Evolutionary conservation across 2,113 vertebrate species (phyloP), one percentile per base, ranked within the genome.

Genomic region (Nothobranchius kuhntae): DNA sequence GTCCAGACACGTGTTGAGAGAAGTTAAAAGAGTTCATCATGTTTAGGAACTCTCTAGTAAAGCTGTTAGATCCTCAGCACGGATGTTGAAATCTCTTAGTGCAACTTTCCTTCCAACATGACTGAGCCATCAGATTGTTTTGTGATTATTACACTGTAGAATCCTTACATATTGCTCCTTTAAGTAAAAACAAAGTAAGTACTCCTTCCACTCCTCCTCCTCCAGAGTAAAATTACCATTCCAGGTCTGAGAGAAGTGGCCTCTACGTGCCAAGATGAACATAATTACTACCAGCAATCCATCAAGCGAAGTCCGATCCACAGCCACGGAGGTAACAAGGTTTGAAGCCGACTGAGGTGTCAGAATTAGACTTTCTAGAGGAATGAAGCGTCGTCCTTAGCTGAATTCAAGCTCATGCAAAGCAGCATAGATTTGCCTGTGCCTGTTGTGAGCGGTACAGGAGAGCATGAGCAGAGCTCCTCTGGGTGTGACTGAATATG

Each of bases 201-300:
- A n/a, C n/a, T n/a, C n/a, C n/a, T n/a, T n/a, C n/a, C n/a, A n/a
- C n/a, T n/a, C n/a, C n/a, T n/a, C n/a, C 38, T 8, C 9, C 38
- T 47, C 68, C 73, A 40, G 67, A 80, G 61, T 56, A 26, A 78
- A 77, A 61, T 77, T 56, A 76, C 47, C 12, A 36, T 50, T 50
- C 57, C 17, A 52, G 48, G 71, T 54, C 50, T 57, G 79, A 73
- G n/a, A 80, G 82, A 69, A 64, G 74, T 47, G 11, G 74, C 77
- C 63, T 78, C 70, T 78, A 24, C 52, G 15, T 60, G 82, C 67
- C 78, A 83, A 83, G 65, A 87, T 86, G 66, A 85, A 78, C 77
- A 86, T 75, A 82, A 81, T 84, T 76, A 75, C 62, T 42, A 65
- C 66, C 76, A 71, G 75, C 61, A 71, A 74, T 81, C 73, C 57